Evolutionary conservation across 2,888 invertebrate species (phyloP), one percentile per base, ranked within the genome.

Genomic region (Portevinia maculata): DNA sequence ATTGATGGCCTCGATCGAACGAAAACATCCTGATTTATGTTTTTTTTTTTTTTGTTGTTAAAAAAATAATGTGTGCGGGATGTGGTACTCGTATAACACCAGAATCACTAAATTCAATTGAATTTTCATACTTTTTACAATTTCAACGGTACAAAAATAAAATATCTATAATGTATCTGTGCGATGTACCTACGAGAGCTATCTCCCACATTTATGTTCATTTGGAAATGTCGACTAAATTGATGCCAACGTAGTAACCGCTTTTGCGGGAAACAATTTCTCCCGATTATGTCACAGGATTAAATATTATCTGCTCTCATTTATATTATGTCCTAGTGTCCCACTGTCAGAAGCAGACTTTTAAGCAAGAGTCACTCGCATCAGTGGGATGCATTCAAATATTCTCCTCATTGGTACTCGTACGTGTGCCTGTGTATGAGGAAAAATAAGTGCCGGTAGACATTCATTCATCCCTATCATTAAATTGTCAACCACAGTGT

Each of bases 401-500:
- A 37, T 73, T 52, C 28, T 19, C 24, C 4, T 6, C 17, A n/a
- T 17, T 13, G 0, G 17, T 48, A 34, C 9, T 3, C 19, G 11
- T 44, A 5, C 11, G 17, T 19, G 19, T 9, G 44, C 8, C 17
- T 19, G 11, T 44, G 19, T 44, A 41, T 37, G 37, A 19, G n/a
- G 21, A 24, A 15, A 39, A 50, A 15, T 44, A 64, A 65, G 57
- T 59, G 44, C 46, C 32, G 53, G 67, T 67, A 79, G 65, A 73
- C 44, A 79, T 67, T 53, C 34, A 50, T 69, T 57, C 55, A 75
- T 62, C 44, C 57, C 55, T 62, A 64, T 75, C 75, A 75, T 81
- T 70, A 75, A 81, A 70, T 75, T 81, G 75, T 81, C 79, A 75
- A 64, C 57, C 50, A 53, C 75, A 75, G 69, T 79, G 55, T 52